Base-by-base conservation (phyloP, 1,140 invertebrate species). In the Telenomus remus region DNA sequence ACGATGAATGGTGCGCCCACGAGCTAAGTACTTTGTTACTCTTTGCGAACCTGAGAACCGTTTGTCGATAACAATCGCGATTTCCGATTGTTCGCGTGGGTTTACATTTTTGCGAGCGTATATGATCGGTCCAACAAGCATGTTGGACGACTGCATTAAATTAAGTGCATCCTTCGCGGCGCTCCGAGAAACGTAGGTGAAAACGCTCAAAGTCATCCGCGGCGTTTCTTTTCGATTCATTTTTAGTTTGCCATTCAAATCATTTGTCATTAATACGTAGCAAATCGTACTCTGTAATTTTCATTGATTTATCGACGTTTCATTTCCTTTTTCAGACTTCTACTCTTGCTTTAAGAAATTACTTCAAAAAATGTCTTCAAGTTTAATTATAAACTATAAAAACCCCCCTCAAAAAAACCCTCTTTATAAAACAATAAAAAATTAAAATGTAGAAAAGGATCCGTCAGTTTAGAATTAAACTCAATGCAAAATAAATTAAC, bases 1-100 rank as follows among this genome's bases (percentile, higher is more conserved):
- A 76, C 57, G 65, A 79, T 79, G 71, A 75, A 79, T 76, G 75
- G 77, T 75, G 79, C 79, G 78, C 80, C 78, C 76, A 81, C 80
- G 66, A 76, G 71, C 42, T 73, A 68, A 53, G 73, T 74, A 70
- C 73, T 79, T 78, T 78, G 74, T 79, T 71, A 76, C 69, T 77
- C 19, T 27, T 39, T 49, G 74, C 65, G 70, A 71, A 69, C 48
- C 76, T 79, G 59, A 75, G 68, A 78, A 75, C 71, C 66, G 70
- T 66, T 79, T 53, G 73, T 51, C 75, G 79, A 80, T 80, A 80
- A 77, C 74, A 68, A 80, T 80, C 79, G 64, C 77, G 74, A 80
- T 80, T 77, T 50, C 74, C 76, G 79, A 80, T 79, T 75, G 75
- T 70, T 77, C 65, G 79, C 74, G 79, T 79, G 76, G 79, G 79